Evolutionary conservation across 2,888 invertebrate genomes (phyloP), one percentile per base, ranked within the genome.

Genomic region (Tridacna crocea): DNA sequence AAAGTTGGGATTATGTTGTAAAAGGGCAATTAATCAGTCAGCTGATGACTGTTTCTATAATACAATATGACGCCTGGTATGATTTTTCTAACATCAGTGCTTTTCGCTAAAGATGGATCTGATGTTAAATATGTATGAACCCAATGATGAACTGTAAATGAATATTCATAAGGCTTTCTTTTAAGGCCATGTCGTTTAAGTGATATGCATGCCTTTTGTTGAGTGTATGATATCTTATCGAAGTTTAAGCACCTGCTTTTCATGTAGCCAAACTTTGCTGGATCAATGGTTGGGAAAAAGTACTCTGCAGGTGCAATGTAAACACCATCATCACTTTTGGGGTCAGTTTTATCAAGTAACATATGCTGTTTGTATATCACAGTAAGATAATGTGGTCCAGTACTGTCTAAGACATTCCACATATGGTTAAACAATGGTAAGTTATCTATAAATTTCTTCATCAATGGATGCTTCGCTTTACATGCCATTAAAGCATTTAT

Each of bases 401-500:
- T 93, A 66, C 91, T 91, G 83, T 93, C 93, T 22, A 93, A 76
- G 0, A 90, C 88, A 77, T 90, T 87, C 91, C 92, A 92, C 90
- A 92, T 89, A 65, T 90, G 91, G 10, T 85, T 83, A 75, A 89
- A 92, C 12, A 75, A 61, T n/a, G 91, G 88, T 55, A 93, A 75
- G 61, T 85, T 88, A 51, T 92, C 90, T 27, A 92, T 79, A n/a
- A 92, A 82, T 72, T 83, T 80, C 73, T 91, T 91, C 88, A 93
- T 89, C 58, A 92, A 89, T 12, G 92, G 93, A 80, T 93, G 93
- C 15, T 88, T 87, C 72, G 89, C 78, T 22, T 86, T 80, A 72
- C 92, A 92, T 6, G 89, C 92, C 79, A 93, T 90, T 10, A 93
- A 79, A 17, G 93, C 92, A 83, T 93, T 93, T n/a, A 91, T 91